Evolutionary conservation across 2,113 vertebrate species (phyloP).

Genomic region (Chascanopsetta lugubris): DNA sequence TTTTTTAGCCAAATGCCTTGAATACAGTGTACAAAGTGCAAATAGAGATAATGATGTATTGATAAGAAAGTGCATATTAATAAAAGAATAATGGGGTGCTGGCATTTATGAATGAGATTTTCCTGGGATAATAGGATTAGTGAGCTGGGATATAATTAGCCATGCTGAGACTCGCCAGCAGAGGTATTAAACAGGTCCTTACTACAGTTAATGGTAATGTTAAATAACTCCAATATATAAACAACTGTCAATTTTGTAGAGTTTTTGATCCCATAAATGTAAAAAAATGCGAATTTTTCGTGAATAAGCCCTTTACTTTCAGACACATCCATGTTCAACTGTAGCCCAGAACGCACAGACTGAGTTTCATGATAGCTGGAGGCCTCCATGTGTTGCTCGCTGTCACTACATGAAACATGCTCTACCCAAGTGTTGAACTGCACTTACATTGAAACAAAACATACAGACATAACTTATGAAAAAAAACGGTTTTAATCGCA

Average conservation of each 20-base stretch:
- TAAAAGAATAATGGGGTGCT: slow-evolving; percentile 68
- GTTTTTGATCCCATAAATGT: no score
- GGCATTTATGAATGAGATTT: slow-evolving; percentile 47
- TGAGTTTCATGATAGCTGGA: no score
- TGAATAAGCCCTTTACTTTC: no score
- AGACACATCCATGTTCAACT: no score
- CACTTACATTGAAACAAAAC: slow-evolving; percentile 13
- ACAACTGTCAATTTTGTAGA: no score
- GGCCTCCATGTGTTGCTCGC: no score
- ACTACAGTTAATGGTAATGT: slow-evolving; percentile 24
- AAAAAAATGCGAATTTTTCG: no score
- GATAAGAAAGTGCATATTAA: slow-evolving; percentile 79
- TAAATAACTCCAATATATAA: slow-evolving; percentile 1
- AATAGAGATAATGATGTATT: slow-evolving; percentile 76
- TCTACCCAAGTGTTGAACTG: no score
- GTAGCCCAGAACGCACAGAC: no score
- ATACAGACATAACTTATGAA: slow-evolving; percentile 5
- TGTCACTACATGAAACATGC: no score
- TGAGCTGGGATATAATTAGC: slow-evolving; percentile 58
- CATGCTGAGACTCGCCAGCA: slow-evolving; percentile 1
- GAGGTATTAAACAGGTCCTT: slow-evolving; percentile 4
- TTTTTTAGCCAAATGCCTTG: slow-evolving; percentile 80
- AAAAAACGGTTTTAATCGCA: slow-evolving; percentile 37
- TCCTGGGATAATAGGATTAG: slow-evolving; percentile 64
- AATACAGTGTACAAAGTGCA: slow-evolving; percentile 77